Conservation (phyloP, 1,140 invertebrate genomes). For the Bradysia coprophila region DNA sequence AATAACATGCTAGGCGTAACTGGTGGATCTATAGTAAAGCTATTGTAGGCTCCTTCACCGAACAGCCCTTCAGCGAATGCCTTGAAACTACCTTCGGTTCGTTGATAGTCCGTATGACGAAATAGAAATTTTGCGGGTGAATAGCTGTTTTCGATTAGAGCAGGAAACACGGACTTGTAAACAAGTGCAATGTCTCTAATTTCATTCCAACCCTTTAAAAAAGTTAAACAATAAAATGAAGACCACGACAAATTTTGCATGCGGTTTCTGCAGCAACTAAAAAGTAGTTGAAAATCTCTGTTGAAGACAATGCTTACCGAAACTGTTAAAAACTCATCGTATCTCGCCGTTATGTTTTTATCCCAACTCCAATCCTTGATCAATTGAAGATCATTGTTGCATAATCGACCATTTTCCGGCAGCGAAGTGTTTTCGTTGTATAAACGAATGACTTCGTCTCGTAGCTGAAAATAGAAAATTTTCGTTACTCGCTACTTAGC, state of each 20-base stretch:
- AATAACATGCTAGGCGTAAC: constrained; percentile 6
- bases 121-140: constrained; percentile 15
- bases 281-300: no score
- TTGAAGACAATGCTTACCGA: no score
- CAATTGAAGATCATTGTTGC: constrained; percentile 32
- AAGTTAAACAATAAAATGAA: background rate
- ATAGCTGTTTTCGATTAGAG: background rate
- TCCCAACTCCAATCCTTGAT: constrained; percentile 39
- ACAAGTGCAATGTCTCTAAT: background rate
- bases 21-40: constrained; percentile 6
- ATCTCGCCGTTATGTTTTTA: background rate
- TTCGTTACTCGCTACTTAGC: no score
- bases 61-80: constrained; percentile 25
- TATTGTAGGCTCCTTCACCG: constrained; percentile 9
- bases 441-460: constrained; percentile 33
- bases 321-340: background rate
- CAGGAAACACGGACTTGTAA: background rate
- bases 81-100: constrained; percentile 16
- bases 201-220: constrained; percentile 1
- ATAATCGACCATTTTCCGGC: constrained; percentile 27
- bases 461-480: no score
- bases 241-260: background rate
- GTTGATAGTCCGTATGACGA: constrained; percentile 19
- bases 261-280: background rate
- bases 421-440: constrained; percentile 24